Conservation (phyloP, 35 echinoderm and acorn worm genomes). For the Lytechinus variegatus region DNA sequence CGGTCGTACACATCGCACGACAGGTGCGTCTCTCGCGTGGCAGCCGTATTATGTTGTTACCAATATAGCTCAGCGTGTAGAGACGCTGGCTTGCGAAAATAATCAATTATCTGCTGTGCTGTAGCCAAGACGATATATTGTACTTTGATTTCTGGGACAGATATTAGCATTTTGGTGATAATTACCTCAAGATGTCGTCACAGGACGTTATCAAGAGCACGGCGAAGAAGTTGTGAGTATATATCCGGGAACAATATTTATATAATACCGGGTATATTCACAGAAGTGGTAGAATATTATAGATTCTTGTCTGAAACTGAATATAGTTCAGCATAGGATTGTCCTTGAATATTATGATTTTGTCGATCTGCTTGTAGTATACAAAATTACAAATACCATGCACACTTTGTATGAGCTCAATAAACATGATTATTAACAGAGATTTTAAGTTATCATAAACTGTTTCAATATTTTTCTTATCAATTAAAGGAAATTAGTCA, state of each 20-base stretch:
- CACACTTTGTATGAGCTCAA: too few relatives aligned
- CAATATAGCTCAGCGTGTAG: constrained; percentile 28
- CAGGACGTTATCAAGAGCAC: constrained; percentile 93
- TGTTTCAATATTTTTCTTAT: too few relatives aligned
- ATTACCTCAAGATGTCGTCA: constrained; percentile 70
- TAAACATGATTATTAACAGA: too few relatives aligned
- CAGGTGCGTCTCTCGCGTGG: not conserved
- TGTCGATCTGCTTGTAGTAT: too few relatives aligned
- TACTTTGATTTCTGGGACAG: not conserved
- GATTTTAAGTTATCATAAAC: too few relatives aligned
- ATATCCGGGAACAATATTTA: too few relatives aligned
- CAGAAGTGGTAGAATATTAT: too few relatives aligned
- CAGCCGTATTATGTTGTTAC: not conserved
- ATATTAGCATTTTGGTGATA: constrained; percentile 15
- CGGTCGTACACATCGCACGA: not conserved
- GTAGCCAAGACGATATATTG: not conserved
- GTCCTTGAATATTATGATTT: too few relatives aligned
- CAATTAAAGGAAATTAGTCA: too few relatives aligned
- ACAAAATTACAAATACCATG: too few relatives aligned
- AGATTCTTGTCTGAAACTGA: too few relatives aligned
- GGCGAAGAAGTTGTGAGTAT: constrained; percentile 89
- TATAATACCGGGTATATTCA: not conserved
- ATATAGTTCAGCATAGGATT: too few relatives aligned
- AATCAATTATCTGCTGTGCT: constrained; percentile 13
- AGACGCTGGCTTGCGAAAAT: not conserved